A percentile compares a stretch with the other conserved stretches of the same genome.
Evolutionary conservation across 2,888 invertebrate species (phyloP).

Genomic region (Drosophila meridionalis): DNA sequence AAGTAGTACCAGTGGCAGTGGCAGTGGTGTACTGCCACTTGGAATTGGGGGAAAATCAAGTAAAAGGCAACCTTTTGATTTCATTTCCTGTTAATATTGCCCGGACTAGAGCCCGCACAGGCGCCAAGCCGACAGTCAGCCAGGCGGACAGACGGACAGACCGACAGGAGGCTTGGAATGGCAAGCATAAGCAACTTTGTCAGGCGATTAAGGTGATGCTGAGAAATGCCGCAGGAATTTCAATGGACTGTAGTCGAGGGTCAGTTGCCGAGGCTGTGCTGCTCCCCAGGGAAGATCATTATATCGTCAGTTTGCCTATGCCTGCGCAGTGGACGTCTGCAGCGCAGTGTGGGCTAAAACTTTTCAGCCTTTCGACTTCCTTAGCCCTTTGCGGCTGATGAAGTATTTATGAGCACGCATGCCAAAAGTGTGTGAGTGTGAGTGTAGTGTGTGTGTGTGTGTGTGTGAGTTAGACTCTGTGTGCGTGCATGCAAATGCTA

Average conservation of each 20-base stretch:
- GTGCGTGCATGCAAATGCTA: constrained; percentile 27
- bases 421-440: constrained; percentile 15
- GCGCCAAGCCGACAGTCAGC: constrained; percentile 24
- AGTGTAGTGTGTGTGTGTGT: background rate
- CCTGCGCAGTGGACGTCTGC: constrained; percentile 18
- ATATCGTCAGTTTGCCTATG: constrained; percentile 72
- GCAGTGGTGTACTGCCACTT: constrained; percentile 23
- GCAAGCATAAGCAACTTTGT: constrained; percentile 75
- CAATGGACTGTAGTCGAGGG: constrained; percentile 58
- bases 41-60: constrained; percentile 76
- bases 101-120: constrained; percentile 33
- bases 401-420: constrained; percentile 71
- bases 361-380: constrained; percentile 64
- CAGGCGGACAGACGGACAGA: constrained; percentile 14
- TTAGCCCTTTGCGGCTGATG: constrained; percentile 62
- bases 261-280: constrained; percentile 9
- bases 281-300: constrained; percentile 75
- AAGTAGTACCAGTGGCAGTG: constrained; percentile 10
- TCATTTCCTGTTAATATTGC: constrained; percentile 80
- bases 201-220: constrained; percentile 80
- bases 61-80: constrained; percentile 79
- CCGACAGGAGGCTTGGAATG: constrained; percentile 36
- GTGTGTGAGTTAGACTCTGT: background rate
- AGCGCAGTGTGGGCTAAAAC: constrained; percentile 47
- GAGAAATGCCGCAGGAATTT: constrained; percentile 75